Conservation (phyloP, 2,113 vertebrate species). For the Paedocypris sp. region DNA sequence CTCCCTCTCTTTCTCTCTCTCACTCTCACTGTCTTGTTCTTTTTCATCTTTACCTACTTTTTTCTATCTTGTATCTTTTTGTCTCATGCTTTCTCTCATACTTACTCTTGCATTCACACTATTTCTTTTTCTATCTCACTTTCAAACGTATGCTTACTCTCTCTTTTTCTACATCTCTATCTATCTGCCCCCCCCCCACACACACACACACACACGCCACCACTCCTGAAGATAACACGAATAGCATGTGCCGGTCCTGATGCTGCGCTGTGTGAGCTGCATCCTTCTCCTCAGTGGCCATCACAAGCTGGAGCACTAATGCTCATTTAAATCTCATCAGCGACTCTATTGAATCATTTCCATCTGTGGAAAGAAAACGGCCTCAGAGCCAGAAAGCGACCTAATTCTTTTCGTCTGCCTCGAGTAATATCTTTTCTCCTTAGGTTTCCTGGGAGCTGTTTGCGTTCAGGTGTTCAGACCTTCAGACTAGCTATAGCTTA, state of each 20-base stretch:
- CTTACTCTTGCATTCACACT: too few relatives aligned
- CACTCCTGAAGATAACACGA: too few relatives aligned
- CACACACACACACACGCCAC: too few relatives aligned
- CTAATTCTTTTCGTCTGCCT: conserved; percentile 13
- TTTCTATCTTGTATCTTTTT: too few relatives aligned
- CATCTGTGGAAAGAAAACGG: conserved; percentile 4
- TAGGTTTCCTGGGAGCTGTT: neutral
- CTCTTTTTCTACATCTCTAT: too few relatives aligned
- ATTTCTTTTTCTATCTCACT: too few relatives aligned
- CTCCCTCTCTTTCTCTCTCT: conserved; percentile 14
- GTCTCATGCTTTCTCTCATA: too few relatives aligned
- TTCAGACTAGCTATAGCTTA: neutral
- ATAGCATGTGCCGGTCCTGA: conserved; percentile 8
- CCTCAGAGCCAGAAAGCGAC: conserved; percentile 12
- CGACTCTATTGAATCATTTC: conserved; percentile 26
- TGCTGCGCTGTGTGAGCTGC: conserved; percentile 19
- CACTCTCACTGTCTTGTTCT: too few relatives aligned
- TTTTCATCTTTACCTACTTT: too few relatives aligned
- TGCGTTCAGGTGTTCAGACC: neutral
- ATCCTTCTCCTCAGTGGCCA: conserved; percentile 6
- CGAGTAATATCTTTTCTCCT: neutral
- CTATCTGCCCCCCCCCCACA: too few relatives aligned
- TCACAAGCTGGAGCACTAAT: conserved; percentile 15
- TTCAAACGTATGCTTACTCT: too few relatives aligned
- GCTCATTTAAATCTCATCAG: conserved; percentile 38